Percentiles rank a stretch among this genome's conserved stretches.
Conservation (phyloP, 2,888 invertebrate genomes). For the Lycocerus yunnanus region DNA sequence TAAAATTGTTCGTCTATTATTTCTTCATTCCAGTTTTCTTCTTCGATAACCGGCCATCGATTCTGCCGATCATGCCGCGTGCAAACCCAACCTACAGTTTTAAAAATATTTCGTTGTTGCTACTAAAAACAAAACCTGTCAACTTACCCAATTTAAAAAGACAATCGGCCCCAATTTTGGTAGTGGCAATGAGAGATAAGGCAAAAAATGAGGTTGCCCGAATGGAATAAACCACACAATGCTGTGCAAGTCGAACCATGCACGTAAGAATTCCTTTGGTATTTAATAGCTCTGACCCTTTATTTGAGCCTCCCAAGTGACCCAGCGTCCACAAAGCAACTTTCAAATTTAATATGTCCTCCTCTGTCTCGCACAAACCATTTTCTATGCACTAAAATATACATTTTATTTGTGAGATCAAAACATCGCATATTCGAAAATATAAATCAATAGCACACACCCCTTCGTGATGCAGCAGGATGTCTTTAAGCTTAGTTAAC, state of each 20-base stretch:
- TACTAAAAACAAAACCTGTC: neutral
- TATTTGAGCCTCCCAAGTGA: conserved; percentile 77
- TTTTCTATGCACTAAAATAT: conserved; percentile 47
- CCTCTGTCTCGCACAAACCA: conserved; percentile 66
- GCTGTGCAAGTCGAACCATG: conserved; percentile 73
- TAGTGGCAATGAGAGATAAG: conserved; percentile 83
- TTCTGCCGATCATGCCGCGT: conserved; percentile 78
- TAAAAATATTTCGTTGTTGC: neutral
- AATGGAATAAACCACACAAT: conserved; percentile 83
- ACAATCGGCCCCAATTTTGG: conserved; percentile 79
- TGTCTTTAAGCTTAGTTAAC: too few species aligned
- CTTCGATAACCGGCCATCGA: conserved; percentile 75
- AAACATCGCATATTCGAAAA: too few species aligned
- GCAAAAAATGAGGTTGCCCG: conserved; percentile 89
- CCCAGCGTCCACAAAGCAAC: conserved; percentile 89
- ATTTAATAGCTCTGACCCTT: conserved; percentile 76
- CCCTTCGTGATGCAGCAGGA: too few species aligned
- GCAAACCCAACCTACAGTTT: conserved; percentile 69
- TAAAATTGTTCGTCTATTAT: conserved; percentile 45
- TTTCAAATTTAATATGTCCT: conserved; percentile 78
- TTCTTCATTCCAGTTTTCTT: conserved; percentile 62
- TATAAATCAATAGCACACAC: too few species aligned
- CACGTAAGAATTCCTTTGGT: conserved; percentile 55
- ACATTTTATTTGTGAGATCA: neutral
- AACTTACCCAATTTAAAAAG: conserved; percentile 70